Evolutionary conservation across 2,888 invertebrate species (phyloP).

Genomic region (Drosophila lutescens): DNA sequence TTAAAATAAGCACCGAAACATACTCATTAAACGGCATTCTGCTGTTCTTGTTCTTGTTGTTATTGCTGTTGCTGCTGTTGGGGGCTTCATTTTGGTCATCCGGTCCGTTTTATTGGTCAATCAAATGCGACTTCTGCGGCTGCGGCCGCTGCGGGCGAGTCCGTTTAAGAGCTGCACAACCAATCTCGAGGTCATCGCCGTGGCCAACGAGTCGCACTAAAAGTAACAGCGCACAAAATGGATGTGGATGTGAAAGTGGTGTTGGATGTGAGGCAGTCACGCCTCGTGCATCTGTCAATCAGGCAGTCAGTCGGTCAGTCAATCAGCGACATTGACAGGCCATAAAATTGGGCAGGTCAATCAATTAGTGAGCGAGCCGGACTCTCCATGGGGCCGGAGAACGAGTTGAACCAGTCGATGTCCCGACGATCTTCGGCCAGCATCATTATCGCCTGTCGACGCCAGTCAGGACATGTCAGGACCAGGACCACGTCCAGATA

Average conservation of each 20-base stretch:
- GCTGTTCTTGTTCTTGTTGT: background rate
- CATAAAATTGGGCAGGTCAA: constrained; percentile 57
- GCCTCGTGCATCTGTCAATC: constrained; percentile 31
- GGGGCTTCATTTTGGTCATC: constrained; percentile 22
- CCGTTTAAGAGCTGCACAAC: constrained; percentile 35
- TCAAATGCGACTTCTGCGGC: constrained; percentile 27
- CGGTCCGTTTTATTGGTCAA: constrained; percentile 31
- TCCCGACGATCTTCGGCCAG: constrained; percentile 16
- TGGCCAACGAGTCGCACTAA: constrained; percentile 30
- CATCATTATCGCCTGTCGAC: constrained; percentile 43
- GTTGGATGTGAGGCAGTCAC: constrained; percentile 10
- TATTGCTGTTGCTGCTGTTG: background rate
- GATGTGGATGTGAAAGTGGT: background rate
- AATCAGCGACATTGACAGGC: constrained; percentile 52
- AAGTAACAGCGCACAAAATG: constrained; percentile 27
- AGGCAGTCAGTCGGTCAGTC: constrained; percentile 46
- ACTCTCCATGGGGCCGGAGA: background rate
- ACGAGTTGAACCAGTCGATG: background rate
- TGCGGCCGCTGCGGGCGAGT: constrained; percentile 7
- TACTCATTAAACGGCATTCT: constrained; percentile 24
- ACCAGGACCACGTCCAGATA: constrained; percentile 2
- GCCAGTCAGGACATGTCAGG: constrained; percentile 37
- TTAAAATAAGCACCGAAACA: constrained; percentile 4
- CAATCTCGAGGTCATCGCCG: constrained; percentile 36
- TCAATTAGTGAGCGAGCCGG: constrained; percentile 54